These are phyloP conservation scores for Drosophila seguyi DNA, from an alignment of 1,140 invertebrate genomes.

Conservation along the genomic window DNA sequence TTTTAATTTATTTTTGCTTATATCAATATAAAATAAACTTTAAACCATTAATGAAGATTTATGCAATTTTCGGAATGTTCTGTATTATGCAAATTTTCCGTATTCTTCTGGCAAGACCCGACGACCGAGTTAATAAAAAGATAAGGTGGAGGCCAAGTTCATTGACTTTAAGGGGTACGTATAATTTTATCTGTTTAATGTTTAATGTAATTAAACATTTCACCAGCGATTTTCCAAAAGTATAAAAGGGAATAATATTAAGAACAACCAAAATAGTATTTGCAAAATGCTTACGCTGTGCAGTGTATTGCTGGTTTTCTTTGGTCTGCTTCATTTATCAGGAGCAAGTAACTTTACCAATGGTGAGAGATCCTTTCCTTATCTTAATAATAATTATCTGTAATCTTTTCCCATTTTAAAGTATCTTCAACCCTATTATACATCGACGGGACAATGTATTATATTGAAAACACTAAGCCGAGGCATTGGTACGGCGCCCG, in stretches of 20 bases:
- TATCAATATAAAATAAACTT: neutral
- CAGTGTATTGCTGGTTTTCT: neutral
- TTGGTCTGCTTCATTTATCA: neutral
- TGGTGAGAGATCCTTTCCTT: neutral
- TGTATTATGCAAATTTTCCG: neutral
- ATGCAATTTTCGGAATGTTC: neutral
- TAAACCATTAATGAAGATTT: too few relatives aligned
- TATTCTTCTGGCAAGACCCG: neutral
- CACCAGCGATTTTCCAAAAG: neutral
- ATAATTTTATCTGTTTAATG: neutral
- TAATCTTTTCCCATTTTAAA: neutral
- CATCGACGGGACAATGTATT: constrained; percentile 1
- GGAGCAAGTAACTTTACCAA: neutral
- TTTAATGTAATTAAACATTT: neutral
- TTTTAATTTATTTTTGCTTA: neutral
- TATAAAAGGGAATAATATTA: neutral
- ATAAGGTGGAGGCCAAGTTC: constrained; percentile 8
- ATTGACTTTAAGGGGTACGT: neutral
- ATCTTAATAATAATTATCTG: neutral
- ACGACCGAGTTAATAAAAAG: neutral
- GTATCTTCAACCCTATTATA: neutral
- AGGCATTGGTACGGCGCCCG: constrained; percentile 39
- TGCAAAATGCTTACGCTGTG: neutral
- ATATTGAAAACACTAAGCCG: neutral
- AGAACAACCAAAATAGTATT: neutral